phyloP scores from a whole-genome alignment of 1,140 invertebrate genomes.

The Hirudo medicinalis region DNA sequence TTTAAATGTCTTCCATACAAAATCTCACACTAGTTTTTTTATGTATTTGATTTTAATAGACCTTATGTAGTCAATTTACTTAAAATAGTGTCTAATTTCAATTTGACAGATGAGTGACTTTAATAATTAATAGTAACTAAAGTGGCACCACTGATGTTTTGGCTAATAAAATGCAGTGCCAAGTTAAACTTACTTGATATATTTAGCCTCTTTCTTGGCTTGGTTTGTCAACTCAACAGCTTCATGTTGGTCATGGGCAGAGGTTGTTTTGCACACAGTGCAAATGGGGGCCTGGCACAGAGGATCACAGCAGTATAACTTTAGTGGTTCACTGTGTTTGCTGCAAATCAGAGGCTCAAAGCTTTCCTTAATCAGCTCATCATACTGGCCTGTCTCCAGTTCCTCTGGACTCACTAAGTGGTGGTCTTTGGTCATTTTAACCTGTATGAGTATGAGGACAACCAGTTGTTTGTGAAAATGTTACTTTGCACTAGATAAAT shows the following conservation, averaged over 20 bases:
- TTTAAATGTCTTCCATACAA: too few relatives aligned
- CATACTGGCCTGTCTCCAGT: slow-evolving; percentile 18
- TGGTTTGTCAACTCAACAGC: slow-evolving; percentile 21
- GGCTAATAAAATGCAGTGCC: not conserved
- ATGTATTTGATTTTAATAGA: not conserved
- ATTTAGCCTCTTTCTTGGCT: slow-evolving; percentile 14
- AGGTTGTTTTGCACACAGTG: slow-evolving; percentile 23
- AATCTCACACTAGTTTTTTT: too few relatives aligned
- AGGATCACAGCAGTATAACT: slow-evolving; percentile 18
- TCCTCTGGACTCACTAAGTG: slow-evolving; percentile 17
- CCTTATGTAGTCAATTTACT: not conserved
- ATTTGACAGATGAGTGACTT: not conserved
- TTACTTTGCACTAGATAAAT: too few relatives aligned
- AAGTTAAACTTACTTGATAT: slow-evolving; percentile 6
- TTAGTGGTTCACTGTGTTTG: slow-evolving; percentile 23
- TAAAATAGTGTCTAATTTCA: not conserved
- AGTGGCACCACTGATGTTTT: not conserved
- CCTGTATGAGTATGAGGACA: not conserved
- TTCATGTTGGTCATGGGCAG: slow-evolving; percentile 20
- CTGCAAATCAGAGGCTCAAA: slow-evolving; percentile 24
- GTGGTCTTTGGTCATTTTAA: slow-evolving; percentile 23
- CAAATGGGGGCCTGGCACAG: slow-evolving; percentile 23
- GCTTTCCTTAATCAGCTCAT: slow-evolving; percentile 21
- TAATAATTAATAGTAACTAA: not conserved
- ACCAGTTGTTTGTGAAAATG: not conserved